A percentile compares a stretch with the other conserved stretches of the same genome.
Evolutionary conservation across 2,797 vertebrate genomes (phyloP).

Genomic region (Pachyuromys duprasi): DNA sequence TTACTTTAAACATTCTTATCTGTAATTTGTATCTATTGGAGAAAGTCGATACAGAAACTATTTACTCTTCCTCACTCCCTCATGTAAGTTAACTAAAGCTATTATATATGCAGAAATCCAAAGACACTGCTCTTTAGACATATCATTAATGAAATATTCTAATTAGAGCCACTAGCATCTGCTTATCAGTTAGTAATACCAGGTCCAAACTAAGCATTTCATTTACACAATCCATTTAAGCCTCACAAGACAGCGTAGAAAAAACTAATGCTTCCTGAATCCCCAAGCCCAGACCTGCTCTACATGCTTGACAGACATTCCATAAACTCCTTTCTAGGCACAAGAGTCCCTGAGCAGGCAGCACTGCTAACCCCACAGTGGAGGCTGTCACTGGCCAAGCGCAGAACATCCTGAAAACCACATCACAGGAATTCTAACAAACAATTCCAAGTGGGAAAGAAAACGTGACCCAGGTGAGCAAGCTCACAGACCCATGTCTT

Average conservation of each 20-base stretch:
- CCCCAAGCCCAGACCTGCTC: slow-evolving; percentile 18
- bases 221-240: slow-evolving; percentile 60
- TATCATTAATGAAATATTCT: slow-evolving; percentile 23
- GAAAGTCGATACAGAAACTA: background rate
- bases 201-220: slow-evolving; percentile 50
- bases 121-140: slow-evolving; percentile 50
- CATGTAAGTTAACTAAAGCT: background rate
- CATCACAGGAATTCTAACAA: background rate
- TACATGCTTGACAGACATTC: background rate
- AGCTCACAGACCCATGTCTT: background rate
- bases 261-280: slow-evolving; percentile 49
- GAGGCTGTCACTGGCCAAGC: background rate
- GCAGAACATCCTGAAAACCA: background rate
- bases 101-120: background rate
- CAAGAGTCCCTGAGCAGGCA: background rate
- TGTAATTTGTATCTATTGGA: background rate
- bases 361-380: background rate
- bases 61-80: background rate
- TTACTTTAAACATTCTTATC: background rate
- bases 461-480: background rate
- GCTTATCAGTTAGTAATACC: slow-evolving; percentile 50
- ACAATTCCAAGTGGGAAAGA: background rate
- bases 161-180: slow-evolving; percentile 39
- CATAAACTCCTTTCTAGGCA: background rate
- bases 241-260: slow-evolving; percentile 50